Base-by-base conservation (phyloP, 2,888 invertebrate species). In the Sarcophaga subvicina region DNA sequence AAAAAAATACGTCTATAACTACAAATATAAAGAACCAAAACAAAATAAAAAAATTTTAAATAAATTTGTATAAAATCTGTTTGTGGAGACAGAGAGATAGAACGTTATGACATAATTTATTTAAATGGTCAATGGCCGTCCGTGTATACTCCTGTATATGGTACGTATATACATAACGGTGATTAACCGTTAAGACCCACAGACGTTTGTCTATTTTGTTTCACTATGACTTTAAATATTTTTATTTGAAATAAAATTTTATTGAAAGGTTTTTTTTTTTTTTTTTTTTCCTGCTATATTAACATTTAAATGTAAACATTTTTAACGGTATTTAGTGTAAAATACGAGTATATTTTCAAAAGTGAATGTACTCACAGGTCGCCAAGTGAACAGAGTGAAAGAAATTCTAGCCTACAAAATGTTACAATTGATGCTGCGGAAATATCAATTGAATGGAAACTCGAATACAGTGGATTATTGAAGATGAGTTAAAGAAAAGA, bases 31-130 rank as follows among this genome's bases (percentile, higher is more conserved):
- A 10, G 45, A 37, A 37, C 8, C 1, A 37, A 37, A 37, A 37
- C 8, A 37, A 37, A 54, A 45, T 20, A 14, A 54, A 54, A 54
- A 4, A 17, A 17, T 54, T 17, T 1, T 17, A 4, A 14, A 54
- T 54, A 54, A 54, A 54, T 63, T 25, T n/a, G 27, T 59, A 14
- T 17, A 60, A 85, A 71, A 71, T 76, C 72, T 63, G 45, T 75
- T 64, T 12, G 1, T 5, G 12, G 54, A 17, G 54, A 54, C 70
- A 69, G 37, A 37, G 1, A 8, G 37, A 37, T 66, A 83, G 59
- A 87, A 81, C 84, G 62, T 72, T 83, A 83, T 83, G 83, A 84
- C 78, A 84, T 79, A 87, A 87, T 62, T 87, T 71, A 71, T 63
- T 45, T 8, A 12, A 87, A 76, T 79, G 80, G 81, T 84, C 83